Conservation (phyloP, 2,113 vertebrate species). For the Eurystomus gularis region DNA sequence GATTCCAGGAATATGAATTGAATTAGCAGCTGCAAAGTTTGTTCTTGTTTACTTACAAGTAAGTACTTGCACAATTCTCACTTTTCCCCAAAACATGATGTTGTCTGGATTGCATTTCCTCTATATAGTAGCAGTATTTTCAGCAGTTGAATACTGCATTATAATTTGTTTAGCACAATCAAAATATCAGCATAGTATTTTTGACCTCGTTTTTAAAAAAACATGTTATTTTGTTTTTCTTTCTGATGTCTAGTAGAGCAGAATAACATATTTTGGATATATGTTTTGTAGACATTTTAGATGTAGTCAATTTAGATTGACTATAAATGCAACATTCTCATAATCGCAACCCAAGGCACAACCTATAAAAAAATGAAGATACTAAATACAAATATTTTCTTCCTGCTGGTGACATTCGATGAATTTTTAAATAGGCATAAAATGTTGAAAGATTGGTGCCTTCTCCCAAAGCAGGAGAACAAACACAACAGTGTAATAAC, state of each 20-base stretch:
- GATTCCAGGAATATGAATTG: slow-evolving; percentile 37
- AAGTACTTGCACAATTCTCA: background rate
- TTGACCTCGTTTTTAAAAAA: background rate
- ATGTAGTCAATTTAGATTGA: background rate
- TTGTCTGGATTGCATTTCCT: background rate
- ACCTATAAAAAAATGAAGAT: background rate
- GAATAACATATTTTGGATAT: background rate
- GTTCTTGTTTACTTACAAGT: slow-evolving; percentile 12
- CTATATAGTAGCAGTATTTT: background rate
- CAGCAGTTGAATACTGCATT: background rate
- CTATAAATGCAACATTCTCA: background rate
- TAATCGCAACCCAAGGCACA: background rate
- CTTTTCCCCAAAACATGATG: background rate
- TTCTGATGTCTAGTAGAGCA: background rate
- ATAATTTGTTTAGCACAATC: background rate
- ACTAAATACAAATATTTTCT: background rate
- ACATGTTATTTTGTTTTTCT: background rate
- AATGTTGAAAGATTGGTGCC: background rate
- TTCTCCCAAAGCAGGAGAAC: background rate
- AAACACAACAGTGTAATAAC: background rate
- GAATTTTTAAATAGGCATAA: background rate
- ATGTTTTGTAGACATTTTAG: too few species aligned
- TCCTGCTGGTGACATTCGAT: background rate
- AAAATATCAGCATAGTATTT: background rate
- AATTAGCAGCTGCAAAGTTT: slow-evolving; percentile 30